Percentiles rank a stretch among this genome's conserved stretches.
Evolutionary conservation across 2,888 invertebrate genomes (phyloP).

Genomic region (Halocaridina rubra): DNA sequence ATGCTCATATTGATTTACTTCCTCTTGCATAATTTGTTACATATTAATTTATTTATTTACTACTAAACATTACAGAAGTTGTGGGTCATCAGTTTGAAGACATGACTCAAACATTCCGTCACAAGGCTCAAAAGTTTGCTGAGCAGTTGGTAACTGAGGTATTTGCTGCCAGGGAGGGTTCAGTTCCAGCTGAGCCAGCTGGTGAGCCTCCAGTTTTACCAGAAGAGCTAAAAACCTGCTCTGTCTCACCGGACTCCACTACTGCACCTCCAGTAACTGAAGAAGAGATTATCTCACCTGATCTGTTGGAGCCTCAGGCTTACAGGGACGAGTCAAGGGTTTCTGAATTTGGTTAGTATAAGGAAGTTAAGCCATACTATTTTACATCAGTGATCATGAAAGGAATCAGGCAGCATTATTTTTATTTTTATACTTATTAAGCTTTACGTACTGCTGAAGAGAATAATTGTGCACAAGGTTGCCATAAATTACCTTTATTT

Average conservation of each 20-base stretch:
- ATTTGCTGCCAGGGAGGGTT: constrained; percentile 56
- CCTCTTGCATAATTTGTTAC: too few relatives aligned
- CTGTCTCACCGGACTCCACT: constrained; percentile 25
- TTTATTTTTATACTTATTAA: too few relatives aligned
- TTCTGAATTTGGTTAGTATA: constrained; percentile 78
- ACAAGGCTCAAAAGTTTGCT: constrained; percentile 78
- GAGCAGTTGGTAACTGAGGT: constrained; percentile 76
- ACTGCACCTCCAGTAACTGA: constrained; percentile 5
- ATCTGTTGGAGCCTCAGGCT: constrained; percentile 75
- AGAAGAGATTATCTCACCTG: constrained; percentile 60
- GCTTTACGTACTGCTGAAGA: too few relatives aligned
- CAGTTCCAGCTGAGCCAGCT: constrained; percentile 54
- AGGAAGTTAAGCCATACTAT: too few relatives aligned
- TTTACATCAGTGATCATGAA: too few relatives aligned
- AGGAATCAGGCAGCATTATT: too few relatives aligned
- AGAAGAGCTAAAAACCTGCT: constrained; percentile 30
- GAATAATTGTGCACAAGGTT: too few relatives aligned
- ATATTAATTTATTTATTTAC: too few relatives aligned
- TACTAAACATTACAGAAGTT: constrained; percentile 71
- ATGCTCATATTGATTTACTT: too few relatives aligned
- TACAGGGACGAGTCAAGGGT: constrained; percentile 79
- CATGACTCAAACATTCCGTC: constrained; percentile 77
- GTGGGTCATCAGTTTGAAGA: constrained; percentile 76
- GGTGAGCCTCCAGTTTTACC: constrained; percentile 56
- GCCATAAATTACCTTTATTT: too few relatives aligned